Evolutionary conservation across 1,140 invertebrate genomes (phyloP).

Genomic region (Luehdorfia chinensis): DNA sequence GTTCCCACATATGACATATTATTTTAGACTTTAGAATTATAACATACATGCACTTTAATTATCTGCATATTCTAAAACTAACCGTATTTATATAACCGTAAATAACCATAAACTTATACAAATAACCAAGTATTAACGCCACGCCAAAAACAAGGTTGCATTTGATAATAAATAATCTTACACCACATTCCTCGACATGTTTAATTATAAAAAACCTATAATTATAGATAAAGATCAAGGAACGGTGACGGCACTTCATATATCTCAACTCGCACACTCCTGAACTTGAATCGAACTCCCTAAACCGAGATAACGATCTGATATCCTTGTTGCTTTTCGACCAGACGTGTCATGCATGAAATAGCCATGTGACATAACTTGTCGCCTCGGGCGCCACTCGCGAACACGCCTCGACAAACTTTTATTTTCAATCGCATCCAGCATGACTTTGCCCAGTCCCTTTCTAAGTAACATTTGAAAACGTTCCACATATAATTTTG

Average conservation of each 20-base stretch:
- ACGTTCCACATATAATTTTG: constrained; percentile 17
- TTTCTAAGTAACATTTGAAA: too few species aligned
- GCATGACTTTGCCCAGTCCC: background rate
- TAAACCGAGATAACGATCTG: constrained; percentile 52
- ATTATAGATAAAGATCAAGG: constrained; percentile 56
- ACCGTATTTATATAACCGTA: too few species aligned
- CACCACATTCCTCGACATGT: constrained; percentile 27
- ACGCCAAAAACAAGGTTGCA: constrained; percentile 8
- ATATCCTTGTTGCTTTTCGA: constrained; percentile 67
- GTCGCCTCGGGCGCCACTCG: constrained; percentile 55
- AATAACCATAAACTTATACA: too few species aligned
- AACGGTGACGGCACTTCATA: constrained; percentile 28
- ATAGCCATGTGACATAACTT: constrained; percentile 58
- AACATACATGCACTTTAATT: too few species aligned
- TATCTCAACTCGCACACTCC: constrained; percentile 30
- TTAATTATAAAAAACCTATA: constrained; percentile 35
- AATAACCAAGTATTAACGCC: too few species aligned
- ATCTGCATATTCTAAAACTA: too few species aligned
- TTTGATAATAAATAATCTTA: constrained; percentile 18
- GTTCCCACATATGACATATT: too few species aligned
- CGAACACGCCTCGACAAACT: constrained; percentile 32
- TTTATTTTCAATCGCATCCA: constrained; percentile 17
- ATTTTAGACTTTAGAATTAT: too few species aligned
- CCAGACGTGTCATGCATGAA: constrained; percentile 50
- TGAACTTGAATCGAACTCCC: constrained; percentile 47